Percentiles rank a stretch among this genome's conserved stretches.
These are phyloP conservation scores for Gastracanthus pulcherrimus DNA, from an alignment of 2,888 invertebrate species.

Conservation along the genomic window DNA sequence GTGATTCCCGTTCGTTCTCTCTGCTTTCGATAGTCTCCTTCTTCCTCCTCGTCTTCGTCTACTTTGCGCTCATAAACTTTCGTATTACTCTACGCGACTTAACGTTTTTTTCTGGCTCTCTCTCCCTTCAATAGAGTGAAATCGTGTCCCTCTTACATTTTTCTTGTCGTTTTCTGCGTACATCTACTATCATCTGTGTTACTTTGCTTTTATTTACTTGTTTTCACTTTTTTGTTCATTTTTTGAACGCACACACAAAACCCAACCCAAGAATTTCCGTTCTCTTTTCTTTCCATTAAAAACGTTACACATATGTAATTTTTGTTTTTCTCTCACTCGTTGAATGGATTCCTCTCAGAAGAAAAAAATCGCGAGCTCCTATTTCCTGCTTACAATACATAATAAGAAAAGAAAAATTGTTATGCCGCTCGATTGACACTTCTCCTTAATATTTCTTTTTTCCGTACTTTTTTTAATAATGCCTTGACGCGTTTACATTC, in stretches of 20 bases:
- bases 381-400: slow-evolving; percentile 49
- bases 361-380: slow-evolving; percentile 59
- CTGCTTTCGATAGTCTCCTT: slow-evolving; percentile 57
- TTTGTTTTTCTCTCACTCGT: background rate
- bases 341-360: slow-evolving; percentile 51
- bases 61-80: slow-evolving; percentile 46
- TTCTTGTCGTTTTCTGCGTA: background rate
- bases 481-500: slow-evolving; percentile 73
- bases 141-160: slow-evolving; percentile 5
- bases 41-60: slow-evolving; percentile 61
- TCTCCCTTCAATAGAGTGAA: slow-evolving; percentile 25
- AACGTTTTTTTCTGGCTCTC: slow-evolving; percentile 40
- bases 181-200: slow-evolving; percentile 7
- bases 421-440: slow-evolving; percentile 66
- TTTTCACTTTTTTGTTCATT: slow-evolving; percentile 36
- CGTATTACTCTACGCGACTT: slow-evolving; percentile 43
- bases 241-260: slow-evolving; percentile 57
- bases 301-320: slow-evolving; percentile 24
- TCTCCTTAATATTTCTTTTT: slow-evolving; percentile 70
- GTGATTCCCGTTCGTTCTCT: slow-evolving; percentile 55
- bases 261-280: slow-evolving; percentile 48
- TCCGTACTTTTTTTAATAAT: slow-evolving; percentile 59
- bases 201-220: background rate
- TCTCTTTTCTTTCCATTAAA: slow-evolving; percentile 41
- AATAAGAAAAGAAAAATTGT: slow-evolving; percentile 50